Percentiles rank a stretch among this genome's conserved stretches.
phyloP scores from a whole-genome alignment of 2,888 invertebrate genomes.

The Polymixis flavicincta region DNA sequence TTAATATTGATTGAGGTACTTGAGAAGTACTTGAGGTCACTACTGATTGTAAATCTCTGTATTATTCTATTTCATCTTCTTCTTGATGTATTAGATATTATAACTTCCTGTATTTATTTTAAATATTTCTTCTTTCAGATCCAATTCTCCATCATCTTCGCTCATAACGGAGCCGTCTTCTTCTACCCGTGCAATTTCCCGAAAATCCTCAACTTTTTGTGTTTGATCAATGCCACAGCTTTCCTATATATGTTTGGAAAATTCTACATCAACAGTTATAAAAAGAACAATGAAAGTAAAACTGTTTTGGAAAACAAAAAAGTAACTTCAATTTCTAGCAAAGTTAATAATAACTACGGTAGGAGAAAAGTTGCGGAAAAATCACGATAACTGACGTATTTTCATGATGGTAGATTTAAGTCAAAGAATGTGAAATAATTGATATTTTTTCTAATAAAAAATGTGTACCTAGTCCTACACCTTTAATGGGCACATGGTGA shows the following conservation, averaged over 20 bases:
- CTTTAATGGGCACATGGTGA: background rate
- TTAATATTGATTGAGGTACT: too few relatives aligned
- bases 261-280: conserved; percentile 60
- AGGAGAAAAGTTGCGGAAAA: conserved; percentile 56
- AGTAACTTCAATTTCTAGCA: conserved; percentile 19
- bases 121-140: conserved; percentile 47
- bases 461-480: background rate
- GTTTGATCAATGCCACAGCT: conserved; percentile 22
- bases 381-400: conserved; percentile 32
- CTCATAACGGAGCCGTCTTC: conserved; percentile 55
- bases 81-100: too few relatives aligned
- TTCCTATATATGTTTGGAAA: conserved; percentile 66
- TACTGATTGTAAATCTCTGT: too few relatives aligned
- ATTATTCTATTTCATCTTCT: too few relatives aligned
- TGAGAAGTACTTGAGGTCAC: too few relatives aligned
- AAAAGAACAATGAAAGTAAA: conserved; percentile 33
- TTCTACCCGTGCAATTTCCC: conserved; percentile 61
- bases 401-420: background rate
- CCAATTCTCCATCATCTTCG: conserved; percentile 58
- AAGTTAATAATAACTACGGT: conserved; percentile 34
- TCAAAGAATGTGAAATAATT: background rate
- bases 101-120: background rate
- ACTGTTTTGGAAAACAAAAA: conserved; percentile 30
- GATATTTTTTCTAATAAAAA: too few relatives aligned
- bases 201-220: conserved; percentile 18